Conservation (phyloP, 1,140 invertebrate species). For the Paramacrobiotus metropolitanus region DNA sequence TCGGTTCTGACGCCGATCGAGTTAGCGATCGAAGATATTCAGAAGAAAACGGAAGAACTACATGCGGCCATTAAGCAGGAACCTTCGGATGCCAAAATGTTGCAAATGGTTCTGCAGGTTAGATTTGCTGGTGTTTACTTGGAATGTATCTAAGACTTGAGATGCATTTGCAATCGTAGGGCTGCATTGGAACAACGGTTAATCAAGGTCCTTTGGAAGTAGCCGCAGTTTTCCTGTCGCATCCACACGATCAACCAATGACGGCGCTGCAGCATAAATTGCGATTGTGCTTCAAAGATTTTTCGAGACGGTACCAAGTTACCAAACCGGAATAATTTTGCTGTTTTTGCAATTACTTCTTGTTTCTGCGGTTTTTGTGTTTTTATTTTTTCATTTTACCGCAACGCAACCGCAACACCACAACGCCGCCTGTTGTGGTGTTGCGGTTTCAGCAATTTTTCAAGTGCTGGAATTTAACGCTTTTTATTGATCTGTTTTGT, state of each 20-base stretch:
- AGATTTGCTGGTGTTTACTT: neutral
- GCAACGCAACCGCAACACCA: slow-evolving; percentile 47
- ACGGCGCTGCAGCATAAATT: slow-evolving; percentile 57
- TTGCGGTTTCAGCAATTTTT: slow-evolving; percentile 85
- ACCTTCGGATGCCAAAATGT: slow-evolving; percentile 74
- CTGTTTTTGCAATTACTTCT: too few relatives aligned
- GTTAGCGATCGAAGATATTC: slow-evolving; percentile 92
- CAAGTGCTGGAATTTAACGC: too few relatives aligned
- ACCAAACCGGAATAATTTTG: too few relatives aligned
- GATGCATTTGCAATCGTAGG: neutral
- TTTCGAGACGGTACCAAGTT: slow-evolving; percentile 82
- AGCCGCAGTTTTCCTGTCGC: slow-evolving; percentile 64
- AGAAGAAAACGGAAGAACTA: slow-evolving; percentile 67
- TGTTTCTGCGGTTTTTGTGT: too few relatives aligned
- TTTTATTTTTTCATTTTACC: slow-evolving; percentile 63
- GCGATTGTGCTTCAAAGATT: slow-evolving; percentile 80
- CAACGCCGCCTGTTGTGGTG: slow-evolving; percentile 58
- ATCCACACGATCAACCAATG: slow-evolving; percentile 46
- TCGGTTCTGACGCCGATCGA: slow-evolving; percentile 70
- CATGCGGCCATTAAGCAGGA: slow-evolving; percentile 60
- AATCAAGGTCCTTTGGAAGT: slow-evolving; percentile 96
- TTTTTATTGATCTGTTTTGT: too few relatives aligned
- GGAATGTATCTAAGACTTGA: neutral
- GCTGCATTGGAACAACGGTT: slow-evolving; percentile 49
- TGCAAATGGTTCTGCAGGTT: slow-evolving; percentile 93